These are phyloP conservation scores for Hepsetus odoe DNA, from an alignment of 2,113 vertebrate species.

Conservation along the genomic window DNA sequence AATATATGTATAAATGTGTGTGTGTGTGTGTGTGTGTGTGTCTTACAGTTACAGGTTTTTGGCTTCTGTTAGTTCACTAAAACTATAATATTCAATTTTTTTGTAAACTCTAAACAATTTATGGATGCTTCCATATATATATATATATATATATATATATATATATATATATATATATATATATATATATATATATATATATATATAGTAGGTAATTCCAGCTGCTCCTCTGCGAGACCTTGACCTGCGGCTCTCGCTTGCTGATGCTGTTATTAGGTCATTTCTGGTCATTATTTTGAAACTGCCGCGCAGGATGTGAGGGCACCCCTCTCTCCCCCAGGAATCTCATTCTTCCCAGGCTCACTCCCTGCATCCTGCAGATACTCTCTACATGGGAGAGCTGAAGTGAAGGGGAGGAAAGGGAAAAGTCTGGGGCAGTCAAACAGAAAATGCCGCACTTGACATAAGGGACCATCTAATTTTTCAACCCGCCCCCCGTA, in stretches of 20 bases:
- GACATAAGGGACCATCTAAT: slow-evolving; percentile 39
- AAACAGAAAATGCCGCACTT: slow-evolving; percentile 41
- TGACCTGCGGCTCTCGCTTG: slow-evolving; percentile 3
- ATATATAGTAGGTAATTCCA: neutral
- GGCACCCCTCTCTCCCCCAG: neutral
- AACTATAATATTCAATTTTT: too few species aligned
- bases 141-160: too few species aligned
- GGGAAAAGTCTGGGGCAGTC: slow-evolving; percentile 52
- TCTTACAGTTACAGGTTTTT: too few species aligned
- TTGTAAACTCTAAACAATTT: too few species aligned
- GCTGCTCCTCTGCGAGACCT: slow-evolving; percentile 31
- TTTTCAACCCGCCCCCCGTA: slow-evolving; percentile 31
- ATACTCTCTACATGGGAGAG: slow-evolving; percentile 27
- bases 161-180: too few species aligned
- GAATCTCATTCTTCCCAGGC: slow-evolving; percentile 30
- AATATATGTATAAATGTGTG: too few species aligned
- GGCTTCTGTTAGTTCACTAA: too few species aligned
- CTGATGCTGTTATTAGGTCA: slow-evolving; percentile 48
- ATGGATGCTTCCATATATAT: too few species aligned
- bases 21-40: too few species aligned
- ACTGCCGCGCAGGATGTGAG: slow-evolving; percentile 22
- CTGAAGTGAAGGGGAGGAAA: slow-evolving; percentile 36
- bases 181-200: too few species aligned
- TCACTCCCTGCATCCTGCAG: slow-evolving; percentile 52
- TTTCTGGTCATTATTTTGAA: slow-evolving; percentile 59